These are phyloP conservation scores for Schrankia costaestrigalis DNA, from an alignment of 2,888 invertebrate genomes.

Conservation along the genomic window DNA sequence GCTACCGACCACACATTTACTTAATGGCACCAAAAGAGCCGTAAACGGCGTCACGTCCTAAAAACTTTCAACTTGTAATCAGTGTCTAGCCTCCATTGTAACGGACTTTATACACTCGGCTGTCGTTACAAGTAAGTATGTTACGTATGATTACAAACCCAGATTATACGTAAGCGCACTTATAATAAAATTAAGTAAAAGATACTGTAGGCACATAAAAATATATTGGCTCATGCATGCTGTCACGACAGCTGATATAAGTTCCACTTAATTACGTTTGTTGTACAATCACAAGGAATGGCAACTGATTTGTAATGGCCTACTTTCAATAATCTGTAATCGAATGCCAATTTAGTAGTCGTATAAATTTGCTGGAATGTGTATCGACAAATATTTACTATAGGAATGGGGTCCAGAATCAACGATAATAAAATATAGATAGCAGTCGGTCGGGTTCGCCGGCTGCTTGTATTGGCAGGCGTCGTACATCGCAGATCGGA, in stretches of 20 bases:
- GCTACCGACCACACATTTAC: slow-evolving; percentile 18
- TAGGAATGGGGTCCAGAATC: slow-evolving; percentile 8
- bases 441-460: slow-evolving; percentile 6
- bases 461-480: slow-evolving; percentile 17
- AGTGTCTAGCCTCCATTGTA: slow-evolving; percentile 34
- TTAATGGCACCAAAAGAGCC: slow-evolving; percentile 45
- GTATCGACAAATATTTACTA: slow-evolving; percentile 1
- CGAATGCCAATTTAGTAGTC: not conserved
- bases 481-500: slow-evolving; percentile 19
- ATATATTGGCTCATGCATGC: slow-evolving; percentile 11
- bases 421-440: slow-evolving; percentile 18
- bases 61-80: slow-evolving; percentile 50
- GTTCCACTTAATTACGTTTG: slow-evolving; percentile 4
- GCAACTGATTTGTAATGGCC: too few relatives aligned
- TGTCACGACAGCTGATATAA: slow-evolving; percentile 19
- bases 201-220: slow-evolving; percentile 15
- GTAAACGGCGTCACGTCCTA: slow-evolving; percentile 58
- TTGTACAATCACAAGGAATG: too few relatives aligned
- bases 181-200: slow-evolving; percentile 18
- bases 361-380: not conserved
- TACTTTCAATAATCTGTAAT: not conserved
- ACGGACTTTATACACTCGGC: slow-evolving; percentile 33
- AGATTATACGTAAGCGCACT: slow-evolving; percentile 18
- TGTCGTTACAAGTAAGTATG: slow-evolving; percentile 16
- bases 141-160: slow-evolving; percentile 35